Evolutionary conservation across 2,113 vertebrate genomes (phyloP), one percentile per base, ranked within the genome.

Genomic region (Leptobrachium ailaonicum): DNA sequence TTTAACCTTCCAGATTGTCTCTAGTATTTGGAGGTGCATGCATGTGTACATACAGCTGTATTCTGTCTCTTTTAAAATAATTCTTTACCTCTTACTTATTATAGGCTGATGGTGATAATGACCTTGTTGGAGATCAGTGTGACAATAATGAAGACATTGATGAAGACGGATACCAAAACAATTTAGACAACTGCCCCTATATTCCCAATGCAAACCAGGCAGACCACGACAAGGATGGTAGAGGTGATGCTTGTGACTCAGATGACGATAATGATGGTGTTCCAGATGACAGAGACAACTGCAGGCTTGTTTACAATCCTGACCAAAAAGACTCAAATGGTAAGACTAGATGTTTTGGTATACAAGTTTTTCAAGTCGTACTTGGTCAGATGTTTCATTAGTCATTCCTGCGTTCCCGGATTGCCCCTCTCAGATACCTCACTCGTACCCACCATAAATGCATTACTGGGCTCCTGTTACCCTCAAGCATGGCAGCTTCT

Each of bases 81-180:
- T n/a, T 10, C 2, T 10, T 1, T 2, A 12, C 20, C 14, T 69
- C 20, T 32, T 82, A 40, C 44, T 40, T 62, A n/a, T n/a, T n/a
- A 11, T 88, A 99, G 98, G 90, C 86, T 1, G 98, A 99, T 62
- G 54, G 87, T 56, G 98, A 99, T 88, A 97, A 97, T 11, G 98
- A 99, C 84, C 92, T 95, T 4, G 98, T 99, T 58, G 98, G 98
- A 75, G 97, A 99, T 82, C 94, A 96, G 79, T 99, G 98, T 83
- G 98, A 99, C 85, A 97, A 96, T 82, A 98, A 96, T 50, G 95
- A 99, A 68, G 98, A 99, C 88, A 95, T 98, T 1, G 98, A 99
- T 42, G 97, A 98, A 50, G 98, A 99, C 0, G 97, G 98, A 3
- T 95, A 98, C 89, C 98, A 99, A 89, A 99, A 99, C 91, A 99